phyloP scores from a whole-genome alignment of 2,113 vertebrate species.

The Pagrus major region DNA sequence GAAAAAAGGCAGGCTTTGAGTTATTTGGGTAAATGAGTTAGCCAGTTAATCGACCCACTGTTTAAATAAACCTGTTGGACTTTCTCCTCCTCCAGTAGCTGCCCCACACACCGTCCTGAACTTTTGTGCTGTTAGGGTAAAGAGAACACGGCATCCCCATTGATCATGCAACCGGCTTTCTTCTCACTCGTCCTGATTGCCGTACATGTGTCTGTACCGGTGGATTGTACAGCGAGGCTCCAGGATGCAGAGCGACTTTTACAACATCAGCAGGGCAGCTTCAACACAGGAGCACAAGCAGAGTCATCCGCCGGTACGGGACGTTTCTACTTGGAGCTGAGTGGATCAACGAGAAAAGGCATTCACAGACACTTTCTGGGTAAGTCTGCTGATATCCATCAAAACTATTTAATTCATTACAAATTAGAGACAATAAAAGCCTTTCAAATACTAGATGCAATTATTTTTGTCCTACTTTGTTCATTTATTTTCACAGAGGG shows the following conservation, averaged over 20 bases:
- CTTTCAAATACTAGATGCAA: neutral
- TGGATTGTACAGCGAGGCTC: constrained; percentile 54
- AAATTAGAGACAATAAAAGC: neutral
- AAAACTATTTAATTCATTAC: neutral
- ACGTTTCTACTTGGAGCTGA: constrained; percentile 23
- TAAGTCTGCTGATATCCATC: constrained; percentile 75
- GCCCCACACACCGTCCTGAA: constrained; percentile 34
- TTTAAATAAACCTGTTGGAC: constrained; percentile 80
- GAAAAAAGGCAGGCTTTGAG: constrained; percentile 45
- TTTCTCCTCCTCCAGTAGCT: constrained; percentile 76
- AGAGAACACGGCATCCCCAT: constrained; percentile 20
- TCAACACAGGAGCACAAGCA: neutral
- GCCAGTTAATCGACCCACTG: constrained; percentile 75
- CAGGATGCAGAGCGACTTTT: constrained; percentile 14
- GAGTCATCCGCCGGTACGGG: neutral
- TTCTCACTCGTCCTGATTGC: constrained; percentile 67
- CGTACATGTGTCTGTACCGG: constrained; percentile 66
- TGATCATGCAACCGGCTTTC: constrained; percentile 77
- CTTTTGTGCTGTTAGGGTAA: constrained; percentile 27
- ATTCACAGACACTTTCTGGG: constrained; percentile 86
- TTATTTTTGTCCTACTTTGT: neutral
- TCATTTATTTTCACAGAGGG: neutral
- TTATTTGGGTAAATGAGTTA: constrained; percentile 78
- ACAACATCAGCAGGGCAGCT: constrained; percentile 6
- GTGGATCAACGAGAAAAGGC: constrained; percentile 73